Evolutionary conservation across 2,797 vertebrate genomes (phyloP), one percentile per base, ranked within the genome.

Genomic region (Crocodylus rhombifer): DNA sequence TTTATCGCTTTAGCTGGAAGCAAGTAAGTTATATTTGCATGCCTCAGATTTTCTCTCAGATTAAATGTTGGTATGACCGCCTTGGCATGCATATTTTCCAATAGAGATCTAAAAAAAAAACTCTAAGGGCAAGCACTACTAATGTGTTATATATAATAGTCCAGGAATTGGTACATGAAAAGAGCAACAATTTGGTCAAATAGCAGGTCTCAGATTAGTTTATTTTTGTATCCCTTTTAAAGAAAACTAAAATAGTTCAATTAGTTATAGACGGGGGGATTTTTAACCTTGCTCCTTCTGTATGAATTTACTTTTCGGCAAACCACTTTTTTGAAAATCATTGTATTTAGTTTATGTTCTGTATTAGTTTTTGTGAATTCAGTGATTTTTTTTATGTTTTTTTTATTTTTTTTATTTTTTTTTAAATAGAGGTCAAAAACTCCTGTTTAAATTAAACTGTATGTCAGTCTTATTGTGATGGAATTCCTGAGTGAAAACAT

Each of bases 1-100:
- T 95, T 87, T 86, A 51, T 86, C 67, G 4, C 12, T 77, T 86
- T 57, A 86, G 5, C 7, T 86, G 77, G 67, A 91, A 91, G 64
- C 87, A 42, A 42, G 9, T 12, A 86, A 64, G 7, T 28, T 84
- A 17, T 21, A 60, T 60, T 60, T 60, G 58, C 42, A 51, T 51
- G 42, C 42, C 42, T 51, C 42, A 51, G 42, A 51, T 51, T 51
- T 51, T 51, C 42, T 51, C 42, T 74, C 25, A 65, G 42, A 80
- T 77, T 57, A 90, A 90, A 80, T 82, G 30, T 0, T 0, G 15
- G 18, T 90, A 90, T 64, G 18, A 2, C 86, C 18, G 51, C 51
- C 1, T 65, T 65, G 65, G 73, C 18, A 7, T 30, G 55, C 16
- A 8, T 56, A 14, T 84, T 73, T 58, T 79, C 58, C 78, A 67